Base-by-base conservation (phyloP, 2,113 vertebrate genomes). In the Etheostoma spectabile region DNA sequence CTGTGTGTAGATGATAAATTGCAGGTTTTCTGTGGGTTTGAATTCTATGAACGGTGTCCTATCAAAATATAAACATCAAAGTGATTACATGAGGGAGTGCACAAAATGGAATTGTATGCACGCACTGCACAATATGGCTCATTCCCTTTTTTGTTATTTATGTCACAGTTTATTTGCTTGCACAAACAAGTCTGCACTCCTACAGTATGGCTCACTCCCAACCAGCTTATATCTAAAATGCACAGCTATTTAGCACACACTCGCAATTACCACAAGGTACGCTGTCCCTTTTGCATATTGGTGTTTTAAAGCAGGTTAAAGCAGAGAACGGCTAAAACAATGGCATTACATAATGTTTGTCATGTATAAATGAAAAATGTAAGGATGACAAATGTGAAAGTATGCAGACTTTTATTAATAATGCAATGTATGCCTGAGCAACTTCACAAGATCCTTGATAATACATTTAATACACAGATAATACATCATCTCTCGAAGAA, bases 1-100 rank as follows among this genome's bases (percentile, higher is more conserved):
- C 10, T 88, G 60, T 60, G 6, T 55, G 51, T 46, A 72, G 27
- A 84, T 80, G 82, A 88, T 81, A 69, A 71, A 82, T 80, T 79
- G 46, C 60, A 66, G 48, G 70, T 79, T 85, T 82, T 79, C 63
- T 33, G 8, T 73, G 46, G 76, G 57, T 63, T 49, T 80, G 13
- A 81, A 65, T 85, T 79, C 70, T 57, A 57, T 22, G 5, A 74
- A 51, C 1, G 5, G 48, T 74, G 0, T 14, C 38, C 48, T 42
- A 45, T 60, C 55, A 69, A 51, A 69, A 82, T 59, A n/a, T 10
- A 52, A 83, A 57, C 51, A 69, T 45, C 30, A 76, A 0, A 24
- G 49, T 60, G 78, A 83, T 74, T 79, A 68, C 55, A 72, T 61
- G 76, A 77, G 79, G 74, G 70, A 74, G 55, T 86, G 67, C 64